phyloP scores from a whole-genome alignment of 2,797 vertebrate species.

The Acropternis orthonyx region DNA sequence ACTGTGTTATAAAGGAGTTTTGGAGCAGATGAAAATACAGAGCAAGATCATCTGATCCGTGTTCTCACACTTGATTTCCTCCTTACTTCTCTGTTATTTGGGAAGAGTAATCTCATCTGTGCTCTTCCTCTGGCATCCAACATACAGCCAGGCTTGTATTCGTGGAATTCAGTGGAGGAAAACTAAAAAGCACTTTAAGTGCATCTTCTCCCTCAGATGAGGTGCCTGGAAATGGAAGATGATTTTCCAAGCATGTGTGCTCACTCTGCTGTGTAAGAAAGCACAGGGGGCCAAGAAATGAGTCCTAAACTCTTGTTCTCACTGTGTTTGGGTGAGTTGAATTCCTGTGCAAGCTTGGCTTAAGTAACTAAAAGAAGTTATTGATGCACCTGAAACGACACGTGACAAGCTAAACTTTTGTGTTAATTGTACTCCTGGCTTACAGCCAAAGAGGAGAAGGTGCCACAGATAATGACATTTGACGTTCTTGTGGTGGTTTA shows the following conservation, averaged over 20 bases:
- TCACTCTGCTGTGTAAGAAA: background rate
- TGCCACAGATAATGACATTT: background rate
- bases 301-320: background rate
- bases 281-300: background rate
- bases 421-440: background rate
- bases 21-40: background rate
- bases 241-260: background rate
- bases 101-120: background rate
- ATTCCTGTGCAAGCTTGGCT: background rate
- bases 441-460: background rate
- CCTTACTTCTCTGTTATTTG: background rate
- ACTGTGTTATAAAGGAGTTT: background rate
- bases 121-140: background rate
- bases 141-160: background rate
- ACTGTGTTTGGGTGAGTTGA: background rate
- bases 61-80: background rate
- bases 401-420: background rate
- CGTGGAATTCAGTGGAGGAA: background rate
- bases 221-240: slow-evolving; percentile 37
- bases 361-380: background rate
- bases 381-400: background rate
- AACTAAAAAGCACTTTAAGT: background rate
- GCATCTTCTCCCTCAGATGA: background rate
- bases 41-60: background rate
- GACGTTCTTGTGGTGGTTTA: background rate